phyloP scores from a whole-genome alignment of 2,888 invertebrate species.

The Hypselothyrea guttata region DNA sequence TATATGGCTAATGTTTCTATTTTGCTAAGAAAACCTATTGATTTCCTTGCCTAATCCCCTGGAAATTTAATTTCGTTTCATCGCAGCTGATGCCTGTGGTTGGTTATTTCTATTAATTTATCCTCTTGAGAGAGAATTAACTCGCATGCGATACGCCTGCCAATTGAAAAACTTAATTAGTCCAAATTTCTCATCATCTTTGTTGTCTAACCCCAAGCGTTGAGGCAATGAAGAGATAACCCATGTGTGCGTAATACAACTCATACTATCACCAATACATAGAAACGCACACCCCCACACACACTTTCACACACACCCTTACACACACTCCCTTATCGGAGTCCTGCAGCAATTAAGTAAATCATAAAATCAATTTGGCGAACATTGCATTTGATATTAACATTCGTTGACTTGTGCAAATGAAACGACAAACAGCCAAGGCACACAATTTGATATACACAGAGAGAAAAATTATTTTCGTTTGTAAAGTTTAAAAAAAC shows the following conservation, averaged over 20 bases:
- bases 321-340: constrained; percentile 1
- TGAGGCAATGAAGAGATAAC: constrained; percentile 28
- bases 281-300: background rate
- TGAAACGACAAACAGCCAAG: constrained; percentile 39
- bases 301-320: background rate
- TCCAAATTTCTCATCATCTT: constrained; percentile 11
- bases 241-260: background rate
- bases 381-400: constrained; percentile 45
- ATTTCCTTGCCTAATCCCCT: too few species aligned
- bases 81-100: too few species aligned
- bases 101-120: too few species aligned
- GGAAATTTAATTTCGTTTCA: too few species aligned
- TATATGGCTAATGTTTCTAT: too few species aligned
- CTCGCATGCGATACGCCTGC: background rate
- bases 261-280: background rate
- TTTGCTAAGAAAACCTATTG: too few species aligned
- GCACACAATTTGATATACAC: constrained; percentile 37
- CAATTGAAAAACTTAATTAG: constrained; percentile 20
- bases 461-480: too few species aligned
- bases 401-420: constrained; percentile 52
- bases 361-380: constrained; percentile 62
- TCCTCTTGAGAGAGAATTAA: background rate
- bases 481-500: too few species aligned
- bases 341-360: constrained; percentile 37
- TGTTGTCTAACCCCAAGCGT: constrained; percentile 4